phyloP scores from a whole-genome alignment of 2,113 vertebrate genomes.

The Dicaeum eximium region DNA sequence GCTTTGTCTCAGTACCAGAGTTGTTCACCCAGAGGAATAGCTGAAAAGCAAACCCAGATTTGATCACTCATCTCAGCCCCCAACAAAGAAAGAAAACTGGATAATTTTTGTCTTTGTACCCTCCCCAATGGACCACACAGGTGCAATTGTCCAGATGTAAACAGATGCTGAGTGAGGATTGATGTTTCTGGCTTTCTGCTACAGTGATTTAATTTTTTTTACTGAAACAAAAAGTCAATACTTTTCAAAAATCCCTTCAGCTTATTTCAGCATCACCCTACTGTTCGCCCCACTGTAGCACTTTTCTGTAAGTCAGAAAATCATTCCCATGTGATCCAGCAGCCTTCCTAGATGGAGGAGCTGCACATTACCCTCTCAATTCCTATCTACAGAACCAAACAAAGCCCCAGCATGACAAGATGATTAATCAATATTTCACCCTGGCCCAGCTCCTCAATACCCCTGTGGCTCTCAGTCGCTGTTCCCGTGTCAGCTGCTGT shows the following conservation, averaged over 20 bases:
- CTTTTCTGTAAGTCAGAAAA: conserved; percentile 6
- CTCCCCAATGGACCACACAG: background rate
- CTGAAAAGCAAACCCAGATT: background rate
- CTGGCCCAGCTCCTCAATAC: background rate
- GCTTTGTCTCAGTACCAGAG: background rate
- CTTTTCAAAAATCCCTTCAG: background rate
- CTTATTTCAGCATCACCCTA: background rate
- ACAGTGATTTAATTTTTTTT: background rate
- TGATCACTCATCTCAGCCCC: background rate
- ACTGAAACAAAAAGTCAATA: background rate
- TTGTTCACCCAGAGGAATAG: background rate
- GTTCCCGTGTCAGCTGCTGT: background rate
- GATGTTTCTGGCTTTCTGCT: background rate
- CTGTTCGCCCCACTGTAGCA: background rate
- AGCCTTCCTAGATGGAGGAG: background rate
- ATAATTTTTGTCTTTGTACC: background rate
- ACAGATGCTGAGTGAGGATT: background rate
- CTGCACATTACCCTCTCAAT: background rate
- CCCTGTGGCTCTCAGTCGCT: background rate
- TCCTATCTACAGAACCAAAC: background rate
- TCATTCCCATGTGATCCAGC: background rate
- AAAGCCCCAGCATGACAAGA: conserved; percentile 6
- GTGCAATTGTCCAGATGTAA: background rate
- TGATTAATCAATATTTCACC: conserved; percentile 45
- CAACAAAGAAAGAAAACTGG: background rate